Evolutionary conservation across 2,888 invertebrate genomes (phyloP), one percentile per base, ranked within the genome.

Genomic region (Lacanobia wlatinum): DNA sequence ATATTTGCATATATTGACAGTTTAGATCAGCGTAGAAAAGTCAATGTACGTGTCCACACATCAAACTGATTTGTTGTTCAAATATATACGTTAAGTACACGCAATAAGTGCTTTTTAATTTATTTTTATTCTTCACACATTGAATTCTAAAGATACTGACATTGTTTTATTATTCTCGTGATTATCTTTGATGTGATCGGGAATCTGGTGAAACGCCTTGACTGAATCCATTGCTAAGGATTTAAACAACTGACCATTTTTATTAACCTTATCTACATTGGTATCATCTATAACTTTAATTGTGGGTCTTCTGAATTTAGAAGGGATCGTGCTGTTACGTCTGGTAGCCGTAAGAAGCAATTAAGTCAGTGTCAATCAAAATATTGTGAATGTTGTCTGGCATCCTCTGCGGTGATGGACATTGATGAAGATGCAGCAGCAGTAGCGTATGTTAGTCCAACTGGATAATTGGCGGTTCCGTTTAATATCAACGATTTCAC

Each of bases 1-100:
- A 80, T 76, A 95, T 96, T 96, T 94, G 94, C 96, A 95, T 96
- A 91, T 90, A 93, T 94, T 93, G 93, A 94, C 94, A 93, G 93
- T 91, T 94, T 91, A 93, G 91, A 93, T 92, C 92, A 90, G 85
- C 63, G 78, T 77, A 84, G 84, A 83, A 87, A 85, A 88, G 82
- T 86, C 80, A 80, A 78, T 77, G 78, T 79, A 80, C 63, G 56
- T 65, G 73, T 80, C 77, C 80, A 85, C 82, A 87, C 84, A 83
- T 84, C 86, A 84, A 82, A 80, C 79, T 84, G 84, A 86, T 86
- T 86, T 83, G 82, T 86, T 76, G 79, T 83, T 73, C 71, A 73
- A 75, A 70, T 70, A 72, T 84, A 69, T 68, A 64, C 78, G 69
- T 78, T 85, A 82, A 71, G 58, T 65, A 82, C 64, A 77, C 46